Base-by-base conservation (phyloP, 1,140 invertebrate species). In the Scaptomyza hsui region DNA sequence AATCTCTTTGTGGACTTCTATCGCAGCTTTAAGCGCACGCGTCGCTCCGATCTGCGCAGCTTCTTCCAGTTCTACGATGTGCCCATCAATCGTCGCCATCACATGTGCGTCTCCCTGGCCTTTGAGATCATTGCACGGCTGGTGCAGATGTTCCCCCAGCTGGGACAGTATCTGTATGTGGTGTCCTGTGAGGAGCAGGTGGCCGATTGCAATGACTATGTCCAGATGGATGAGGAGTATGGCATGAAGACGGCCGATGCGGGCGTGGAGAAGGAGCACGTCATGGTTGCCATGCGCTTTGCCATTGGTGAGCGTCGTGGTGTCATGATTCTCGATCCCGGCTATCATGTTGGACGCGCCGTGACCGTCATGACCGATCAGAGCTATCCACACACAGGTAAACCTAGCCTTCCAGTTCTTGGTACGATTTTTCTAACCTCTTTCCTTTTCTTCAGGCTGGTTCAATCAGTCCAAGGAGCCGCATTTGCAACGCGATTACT, bases 141-240 rank as follows among this genome's bases (percentile, higher is more conserved):
- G 41, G 91, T 92, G 42, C 91, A 93, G 49, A 93, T 93, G 73
- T 95, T 94, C 75, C 94, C 95, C n/a, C 94, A 94, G 52, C 92
- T 96, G 71, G 92, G 92, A 7, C 93, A 93, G 52, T 93, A 94
- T 78, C 93, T 95, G 55, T 96, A 94, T 79, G 92, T 98, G 75
- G 95, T 95, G 32, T 98, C 97, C 12, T 98, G 97, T 83, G 97
- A 98, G 92, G 97, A 98, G 92, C 95, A 94, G 47, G 95, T 97
- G 60, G 94, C 93, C 41, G 93, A 94, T 47, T 92, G 95, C 42
- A 90, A 92, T n/a, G 93, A 93, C 26, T 96, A 96, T 77, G 93
- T 95, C 1, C 92, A 93, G 42, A 42, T 85, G 47, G 86, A 80
- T 42, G 92, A 93, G 56, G 92, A 93, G 18, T 93, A 92, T 1